Percentiles rank a stretch among this genome's conserved stretches.
Evolutionary conservation across 2,888 invertebrate genomes (phyloP).

Genomic region (Epistrophe eligans): DNA sequence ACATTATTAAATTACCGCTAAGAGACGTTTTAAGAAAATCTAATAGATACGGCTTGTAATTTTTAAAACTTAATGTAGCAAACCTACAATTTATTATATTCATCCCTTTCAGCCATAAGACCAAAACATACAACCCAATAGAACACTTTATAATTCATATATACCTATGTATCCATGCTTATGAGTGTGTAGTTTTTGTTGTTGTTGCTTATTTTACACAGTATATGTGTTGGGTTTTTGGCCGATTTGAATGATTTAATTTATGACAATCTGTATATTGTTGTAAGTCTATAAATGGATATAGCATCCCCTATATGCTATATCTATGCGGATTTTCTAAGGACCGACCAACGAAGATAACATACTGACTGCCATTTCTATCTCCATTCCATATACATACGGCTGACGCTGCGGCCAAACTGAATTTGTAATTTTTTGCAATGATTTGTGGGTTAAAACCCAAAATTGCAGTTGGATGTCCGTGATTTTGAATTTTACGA

Average conservation of each 20-base stretch:
- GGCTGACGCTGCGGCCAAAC: constrained; percentile 9
- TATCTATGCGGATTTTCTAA: constrained; percentile 4
- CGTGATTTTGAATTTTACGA: constrained; percentile 58
- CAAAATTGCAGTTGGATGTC: constrained; percentile 45
- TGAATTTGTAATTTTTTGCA: constrained; percentile 60
- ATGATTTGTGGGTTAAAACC: constrained; percentile 47
- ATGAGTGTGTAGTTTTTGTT: not conserved
- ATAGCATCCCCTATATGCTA: constrained; percentile 9
- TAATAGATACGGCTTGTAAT: no score
- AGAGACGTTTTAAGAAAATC: no score
- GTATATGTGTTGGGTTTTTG: constrained; percentile 29
- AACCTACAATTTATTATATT: no score
- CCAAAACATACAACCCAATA: not conserved
- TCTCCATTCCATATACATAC: not conserved
- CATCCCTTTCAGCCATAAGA: no score
- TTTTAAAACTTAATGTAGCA: no score
- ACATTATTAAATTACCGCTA: no score
- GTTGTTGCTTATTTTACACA: not conserved
- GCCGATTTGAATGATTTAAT: constrained; percentile 74
- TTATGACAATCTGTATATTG: constrained; percentile 53
- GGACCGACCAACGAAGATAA: constrained; percentile 42
- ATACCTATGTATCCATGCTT: no score
- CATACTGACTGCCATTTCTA: constrained; percentile 37
- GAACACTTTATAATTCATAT: not conserved
- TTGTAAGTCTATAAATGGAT: constrained; percentile 17